phyloP scores from a whole-genome alignment of 2,888 invertebrate species.

The Erebia epiphron region DNA sequence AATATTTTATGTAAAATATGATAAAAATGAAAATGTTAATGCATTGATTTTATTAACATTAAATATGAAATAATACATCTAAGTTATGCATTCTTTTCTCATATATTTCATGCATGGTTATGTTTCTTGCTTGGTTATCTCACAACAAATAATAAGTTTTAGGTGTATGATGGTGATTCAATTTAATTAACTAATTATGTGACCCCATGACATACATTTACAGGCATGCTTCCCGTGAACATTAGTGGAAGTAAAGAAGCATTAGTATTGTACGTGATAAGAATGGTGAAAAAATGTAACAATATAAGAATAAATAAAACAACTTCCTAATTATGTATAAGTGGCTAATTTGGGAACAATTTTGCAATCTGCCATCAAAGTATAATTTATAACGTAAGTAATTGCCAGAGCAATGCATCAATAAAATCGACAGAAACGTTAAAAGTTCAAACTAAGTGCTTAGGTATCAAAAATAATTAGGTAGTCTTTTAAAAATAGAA shows the following conservation, averaged over 20 bases:
- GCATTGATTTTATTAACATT: not conserved
- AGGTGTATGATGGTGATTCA: slow-evolving; percentile 24
- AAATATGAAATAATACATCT: not conserved
- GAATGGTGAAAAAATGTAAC: slow-evolving; percentile 50
- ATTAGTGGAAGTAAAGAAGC: slow-evolving; percentile 63
- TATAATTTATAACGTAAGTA: not conserved
- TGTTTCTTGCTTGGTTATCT: slow-evolving; percentile 63
- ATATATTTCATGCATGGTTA: slow-evolving; percentile 45
- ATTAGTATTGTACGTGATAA: slow-evolving; percentile 53
- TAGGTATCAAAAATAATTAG: too few species aligned
- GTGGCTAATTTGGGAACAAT: not conserved
- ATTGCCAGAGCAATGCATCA: too few species aligned
- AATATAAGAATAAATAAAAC: not conserved
- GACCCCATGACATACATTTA: slow-evolving; percentile 49
- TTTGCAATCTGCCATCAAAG: not conserved
- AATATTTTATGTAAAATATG: not conserved
- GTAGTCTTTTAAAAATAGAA: too few species aligned
- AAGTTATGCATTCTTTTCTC: not conserved
- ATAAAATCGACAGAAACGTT: too few species aligned
- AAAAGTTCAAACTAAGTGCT: too few species aligned
- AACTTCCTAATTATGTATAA: not conserved
- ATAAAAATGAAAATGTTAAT: not conserved
- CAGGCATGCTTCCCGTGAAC: slow-evolving; percentile 56
- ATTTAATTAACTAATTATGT: slow-evolving; percentile 24
- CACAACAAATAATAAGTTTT: slow-evolving; percentile 80